Evolutionary conservation across 2,113 vertebrate species (phyloP).

Genomic region (Eira barbara): DNA sequence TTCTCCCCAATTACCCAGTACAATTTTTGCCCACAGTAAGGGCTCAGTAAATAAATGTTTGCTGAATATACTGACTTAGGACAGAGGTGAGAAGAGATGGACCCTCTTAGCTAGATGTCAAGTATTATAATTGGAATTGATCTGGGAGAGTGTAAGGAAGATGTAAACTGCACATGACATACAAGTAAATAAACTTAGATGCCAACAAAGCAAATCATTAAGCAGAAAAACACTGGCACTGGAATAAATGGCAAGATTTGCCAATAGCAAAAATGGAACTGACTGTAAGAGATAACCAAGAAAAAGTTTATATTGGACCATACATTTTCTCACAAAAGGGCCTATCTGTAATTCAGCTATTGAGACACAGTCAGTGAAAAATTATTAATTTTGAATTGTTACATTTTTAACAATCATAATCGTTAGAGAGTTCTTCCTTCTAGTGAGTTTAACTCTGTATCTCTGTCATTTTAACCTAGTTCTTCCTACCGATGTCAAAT

Average conservation of each 20-base stretch:
- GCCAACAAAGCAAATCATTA: slow-evolving; percentile 69
- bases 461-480: background rate
- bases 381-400: background rate
- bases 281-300: slow-evolving; percentile 57
- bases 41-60: slow-evolving; percentile 64
- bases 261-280: slow-evolving; percentile 60
- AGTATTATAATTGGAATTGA: slow-evolving; percentile 58
- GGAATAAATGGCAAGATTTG: slow-evolving; percentile 67
- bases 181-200: slow-evolving; percentile 68
- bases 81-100: slow-evolving; percentile 59
- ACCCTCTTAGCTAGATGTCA: slow-evolving; percentile 53
- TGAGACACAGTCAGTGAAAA: background rate
- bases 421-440: background rate
- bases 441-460: background rate
- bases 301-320: slow-evolving; percentile 63
- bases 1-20: slow-evolving; percentile 51
- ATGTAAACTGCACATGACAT: slow-evolving; percentile 63
- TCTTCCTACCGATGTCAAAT: background rate
- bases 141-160: slow-evolving; percentile 47
- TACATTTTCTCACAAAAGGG: slow-evolving; percentile 41
- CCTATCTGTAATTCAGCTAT: background rate
- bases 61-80: slow-evolving; percentile 56
- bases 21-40: slow-evolving; percentile 42
- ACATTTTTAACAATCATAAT: background rate
- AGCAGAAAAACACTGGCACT: slow-evolving; percentile 73